A percentile compares a stretch with the other conserved stretches of the same genome.
phyloP scores from a whole-genome alignment of 2,888 invertebrate genomes.

The Slavum lentiscoides region DNA sequence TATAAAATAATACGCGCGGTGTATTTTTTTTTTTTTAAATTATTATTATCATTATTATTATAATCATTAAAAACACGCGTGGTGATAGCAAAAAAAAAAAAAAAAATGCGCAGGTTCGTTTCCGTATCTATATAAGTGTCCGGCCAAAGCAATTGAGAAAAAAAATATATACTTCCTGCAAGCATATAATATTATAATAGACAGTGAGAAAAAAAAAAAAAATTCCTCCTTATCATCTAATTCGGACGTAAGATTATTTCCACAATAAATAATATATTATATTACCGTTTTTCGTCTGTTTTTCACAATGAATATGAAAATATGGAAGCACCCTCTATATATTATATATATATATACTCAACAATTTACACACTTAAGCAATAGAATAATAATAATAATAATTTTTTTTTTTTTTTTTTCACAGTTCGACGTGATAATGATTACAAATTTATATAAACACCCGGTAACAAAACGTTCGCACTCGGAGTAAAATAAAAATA shows the following conservation, averaged over 20 bases:
- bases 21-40: too few species aligned
- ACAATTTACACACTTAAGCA: slow-evolving; percentile 41
- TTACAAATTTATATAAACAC: slow-evolving; percentile 19
- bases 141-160: slow-evolving; percentile 30
- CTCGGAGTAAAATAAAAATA: slow-evolving; percentile 22
- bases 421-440: slow-evolving; percentile 34
- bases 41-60: too few species aligned
- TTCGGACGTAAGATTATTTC: slow-evolving; percentile 47
- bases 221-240: slow-evolving; percentile 33
- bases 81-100: slow-evolving; percentile 5
- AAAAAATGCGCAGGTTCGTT: neutral
- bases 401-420: too few species aligned
- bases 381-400: slow-evolving; percentile 38
- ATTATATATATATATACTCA: slow-evolving; percentile 7
- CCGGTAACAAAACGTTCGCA: slow-evolving; percentile 35
- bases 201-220: slow-evolving; percentile 40
- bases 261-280: slow-evolving; percentile 13
- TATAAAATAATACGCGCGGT: neutral
- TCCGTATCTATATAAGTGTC: slow-evolving; percentile 25
- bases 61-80: slow-evolving; percentile 8
- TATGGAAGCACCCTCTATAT: slow-evolving; percentile 46
- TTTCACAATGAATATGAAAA: slow-evolving; percentile 28
- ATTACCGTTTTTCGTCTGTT: slow-evolving; percentile 20
- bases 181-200: neutral
- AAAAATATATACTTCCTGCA: neutral